Evolutionary conservation across 2,797 vertebrate genomes (phyloP), one percentile per base, ranked within the genome.

Genomic region (Acipenser transmontanus): DNA sequence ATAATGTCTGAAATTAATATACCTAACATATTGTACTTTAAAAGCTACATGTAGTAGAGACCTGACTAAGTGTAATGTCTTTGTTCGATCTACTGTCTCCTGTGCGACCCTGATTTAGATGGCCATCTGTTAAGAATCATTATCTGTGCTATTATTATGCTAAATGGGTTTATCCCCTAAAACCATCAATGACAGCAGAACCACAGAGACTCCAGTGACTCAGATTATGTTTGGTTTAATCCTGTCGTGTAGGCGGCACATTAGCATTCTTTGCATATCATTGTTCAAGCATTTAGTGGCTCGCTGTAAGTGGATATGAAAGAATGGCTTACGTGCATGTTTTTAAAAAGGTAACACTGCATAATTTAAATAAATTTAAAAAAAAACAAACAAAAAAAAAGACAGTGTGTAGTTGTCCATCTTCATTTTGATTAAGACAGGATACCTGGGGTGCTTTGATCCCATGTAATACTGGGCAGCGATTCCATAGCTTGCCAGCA

Each of bases 151-250:
- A 34, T 13, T 57, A n/a, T 52, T 8, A 8, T 57, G 11, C 54
- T 3, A 11, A 57, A 11, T 57, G 1, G 9, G 54, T 57, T 57
- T 11, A 1, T 57, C 9, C 12, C 12, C 14, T 3, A 57, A 57
- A 57, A 7, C 54, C 14, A 57, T 57, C 14, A n/a, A 57, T 57
- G 54, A 57, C 4, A 57, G 12, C 12, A 12, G 51, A 52, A 52
- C 12, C 12, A 34, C 34, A 52, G 51, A 52, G 51, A 12, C 54
- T n/a, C 54, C 54, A 57, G 54, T 57, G 54, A 57, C 54, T 57
- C 54, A 57, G 54, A 57, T 57, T 57, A 7, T 57, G 54, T 57
- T 57, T 57, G 54, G 54, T 57, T 57, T 57, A 57, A 57, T 57
- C 14, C 51, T 52, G 12, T 57, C n/a, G 14, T 14, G n/a, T 11